Evolutionary conservation across 2,888 invertebrate genomes (phyloP).

Genomic region (Macaria liturata): DNA sequence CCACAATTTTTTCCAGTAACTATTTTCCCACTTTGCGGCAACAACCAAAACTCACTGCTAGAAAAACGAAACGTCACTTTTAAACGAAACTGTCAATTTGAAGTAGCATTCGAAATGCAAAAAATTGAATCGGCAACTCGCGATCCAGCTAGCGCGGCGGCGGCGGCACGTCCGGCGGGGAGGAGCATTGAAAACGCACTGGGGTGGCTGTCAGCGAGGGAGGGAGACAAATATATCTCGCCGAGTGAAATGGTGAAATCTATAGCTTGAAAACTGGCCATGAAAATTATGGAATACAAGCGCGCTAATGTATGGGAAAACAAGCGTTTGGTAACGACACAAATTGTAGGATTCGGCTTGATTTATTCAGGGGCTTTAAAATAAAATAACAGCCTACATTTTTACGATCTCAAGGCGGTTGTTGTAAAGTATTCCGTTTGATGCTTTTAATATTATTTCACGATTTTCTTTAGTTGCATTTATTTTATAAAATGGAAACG

Average conservation of each 20-base stretch:
- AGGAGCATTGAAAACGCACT: constrained; percentile 49
- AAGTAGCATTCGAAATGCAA: constrained; percentile 36
- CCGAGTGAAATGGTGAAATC: constrained; percentile 66
- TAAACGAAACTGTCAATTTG: constrained; percentile 17
- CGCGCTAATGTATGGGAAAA: constrained; percentile 2
- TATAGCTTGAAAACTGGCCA: constrained; percentile 55
- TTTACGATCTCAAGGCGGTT: too few species aligned
- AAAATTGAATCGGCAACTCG: constrained; percentile 30
- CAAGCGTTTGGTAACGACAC: too few species aligned
- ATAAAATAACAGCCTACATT: too few species aligned
- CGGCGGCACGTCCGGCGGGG: constrained; percentile 23
- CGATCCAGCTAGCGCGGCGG: constrained; percentile 14
- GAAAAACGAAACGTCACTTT: constrained; percentile 19
- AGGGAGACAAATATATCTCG: constrained; percentile 52
- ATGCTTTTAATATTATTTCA: too few species aligned
- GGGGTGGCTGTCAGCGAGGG: constrained; percentile 50
- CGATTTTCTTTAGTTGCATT: too few species aligned
- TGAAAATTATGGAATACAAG: constrained; percentile 25
- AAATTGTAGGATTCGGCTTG: too few species aligned
- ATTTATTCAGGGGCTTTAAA: too few species aligned
- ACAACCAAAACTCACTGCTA: constrained; percentile 17
- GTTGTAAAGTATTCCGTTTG: too few species aligned
- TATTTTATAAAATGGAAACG: too few species aligned
- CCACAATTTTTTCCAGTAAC: constrained; percentile 21
- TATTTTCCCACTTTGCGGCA: constrained; percentile 18